phyloP scores from a whole-genome alignment of 2,797 vertebrate species.

The Mormyrops boulengeri region DNA sequence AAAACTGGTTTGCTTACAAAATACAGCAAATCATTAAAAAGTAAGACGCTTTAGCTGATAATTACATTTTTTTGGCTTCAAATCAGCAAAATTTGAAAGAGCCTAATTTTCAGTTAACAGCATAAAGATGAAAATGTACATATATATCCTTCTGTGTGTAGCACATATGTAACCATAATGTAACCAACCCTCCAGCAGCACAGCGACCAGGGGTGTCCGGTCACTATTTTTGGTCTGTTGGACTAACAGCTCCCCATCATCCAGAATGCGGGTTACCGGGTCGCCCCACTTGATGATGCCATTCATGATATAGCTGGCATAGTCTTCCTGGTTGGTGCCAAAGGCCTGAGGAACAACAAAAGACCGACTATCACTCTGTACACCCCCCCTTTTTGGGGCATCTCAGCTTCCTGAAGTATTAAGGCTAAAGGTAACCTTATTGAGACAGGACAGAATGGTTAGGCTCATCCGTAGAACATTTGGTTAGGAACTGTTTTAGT shows the following conservation, averaged over 20 bases:
- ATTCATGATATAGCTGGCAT: constrained; percentile 93
- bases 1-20: background rate
- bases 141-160: background rate
- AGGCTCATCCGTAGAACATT: background rate
- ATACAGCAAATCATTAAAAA: background rate
- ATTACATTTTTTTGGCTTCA: background rate
- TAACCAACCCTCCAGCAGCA: constrained; percentile 81
- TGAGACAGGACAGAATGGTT: background rate
- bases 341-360: constrained; percentile 66
- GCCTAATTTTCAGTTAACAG: background rate
- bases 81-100: background rate
- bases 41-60: background rate
- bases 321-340: constrained; percentile 93
- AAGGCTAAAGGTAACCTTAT: background rate
- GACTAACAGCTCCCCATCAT: constrained; percentile 85
- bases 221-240: constrained; percentile 94
- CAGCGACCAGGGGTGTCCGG: constrained; percentile 85
- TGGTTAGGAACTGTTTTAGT: background rate
- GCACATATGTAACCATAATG: background rate
- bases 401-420: background rate
- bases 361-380: background rate
- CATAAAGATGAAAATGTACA: background rate
- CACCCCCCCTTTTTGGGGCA: background rate
- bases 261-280: constrained; percentile 76
- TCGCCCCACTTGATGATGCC: constrained; percentile 92